Evolutionary conservation across 92 coral and sea anemone species (phyloP), one percentile per base, ranked within the genome.

Genomic region (Desmophyllum pertusum): DNA sequence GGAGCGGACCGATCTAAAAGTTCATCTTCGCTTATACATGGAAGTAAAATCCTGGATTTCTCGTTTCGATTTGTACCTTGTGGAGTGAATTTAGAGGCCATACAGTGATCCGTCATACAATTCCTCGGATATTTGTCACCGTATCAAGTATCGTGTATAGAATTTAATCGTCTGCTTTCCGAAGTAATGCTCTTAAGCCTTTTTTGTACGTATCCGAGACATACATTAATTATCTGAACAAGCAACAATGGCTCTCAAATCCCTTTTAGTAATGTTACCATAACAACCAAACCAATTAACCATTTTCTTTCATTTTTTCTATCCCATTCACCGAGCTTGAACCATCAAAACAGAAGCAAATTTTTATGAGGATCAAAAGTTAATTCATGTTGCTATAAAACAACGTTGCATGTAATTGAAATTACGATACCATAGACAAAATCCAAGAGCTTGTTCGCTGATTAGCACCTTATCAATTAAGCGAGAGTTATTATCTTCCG

Each of bases 231-330:
- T 31, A 79, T 15, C 19, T 29, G 21, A 43, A 33, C 31, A 79
- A 79, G 21, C 61, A 42, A 66, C 83, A 64, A 79, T 62, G 19
- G 8, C 42, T 29, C 37, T 42, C 35, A 79, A 79, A 75, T 79
- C 83, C 63, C 35, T 42, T 46, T 45, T 23, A 59, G 29, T 79
- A 18, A 42, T 10, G 35, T 79, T 35, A 79, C 83, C 73, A 64
- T 79, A 66, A 62, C 43, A 42, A 79, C 83, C 61, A 79, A 7
- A 30, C 17, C 53, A 41, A 63, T 78, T 39, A 78, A 61, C 15
- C 76, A 8, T 11, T 10, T 33, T 15, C 15, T 25, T 15, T 10
- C 10, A 41, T 72, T 72, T 25, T 41, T 41, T 0, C 18, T 13
- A 27, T 41, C 30, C 31, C 55, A 2, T 19, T 13, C 29, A 10